Evolutionary conservation across 2,888 invertebrate genomes (phyloP).

Genomic region (Drosophila infuscata): DNA sequence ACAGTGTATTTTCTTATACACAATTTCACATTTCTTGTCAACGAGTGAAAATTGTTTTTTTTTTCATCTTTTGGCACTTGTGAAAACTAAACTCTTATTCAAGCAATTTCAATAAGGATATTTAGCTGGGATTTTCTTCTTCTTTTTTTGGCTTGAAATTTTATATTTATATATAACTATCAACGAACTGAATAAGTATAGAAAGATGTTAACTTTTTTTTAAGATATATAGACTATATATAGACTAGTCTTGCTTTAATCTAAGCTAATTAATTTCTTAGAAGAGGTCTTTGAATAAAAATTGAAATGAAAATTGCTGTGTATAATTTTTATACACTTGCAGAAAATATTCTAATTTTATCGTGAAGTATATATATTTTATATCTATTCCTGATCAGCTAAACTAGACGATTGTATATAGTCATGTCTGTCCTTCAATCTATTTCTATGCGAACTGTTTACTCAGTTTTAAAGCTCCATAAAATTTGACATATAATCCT

Average conservation of each 20-base stretch:
- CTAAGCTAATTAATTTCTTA: background rate
- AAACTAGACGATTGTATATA: fast-evolving
- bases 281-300: background rate
- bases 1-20: background rate
- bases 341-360: background rate
- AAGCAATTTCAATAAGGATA: background rate
- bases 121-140: background rate
- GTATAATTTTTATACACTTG: background rate
- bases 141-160: background rate
- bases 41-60: background rate
- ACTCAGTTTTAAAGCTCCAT: background rate
- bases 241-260: fast-evolving
- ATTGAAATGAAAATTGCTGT: background rate
- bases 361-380: background rate
- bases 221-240: background rate
- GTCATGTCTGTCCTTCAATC: background rate
- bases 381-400: background rate
- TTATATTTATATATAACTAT: too few relatives aligned
- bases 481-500: background rate
- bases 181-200: background rate
- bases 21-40: background rate
- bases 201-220: fast-evolving
- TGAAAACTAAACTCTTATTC: background rate
- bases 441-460: too few relatives aligned
- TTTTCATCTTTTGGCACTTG: too few relatives aligned